A percentile compares a stretch with the other conserved stretches of the same genome.
phyloP scores from a whole-genome alignment of 2,113 vertebrate genomes.

The Antechinus stuartii region DNA sequence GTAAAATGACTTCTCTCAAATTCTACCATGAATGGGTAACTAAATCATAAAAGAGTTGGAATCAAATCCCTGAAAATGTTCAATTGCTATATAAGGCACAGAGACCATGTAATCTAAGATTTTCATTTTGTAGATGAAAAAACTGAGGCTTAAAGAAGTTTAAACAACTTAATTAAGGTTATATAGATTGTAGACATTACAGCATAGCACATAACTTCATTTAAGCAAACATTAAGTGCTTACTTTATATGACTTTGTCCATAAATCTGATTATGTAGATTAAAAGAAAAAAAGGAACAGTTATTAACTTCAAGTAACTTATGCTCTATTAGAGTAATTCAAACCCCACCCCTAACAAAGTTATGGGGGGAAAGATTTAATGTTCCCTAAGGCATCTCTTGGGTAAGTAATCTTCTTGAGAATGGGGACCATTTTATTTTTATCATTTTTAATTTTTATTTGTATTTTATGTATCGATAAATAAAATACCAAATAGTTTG shows the following conservation, averaged over 20 bases:
- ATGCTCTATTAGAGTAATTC: neutral
- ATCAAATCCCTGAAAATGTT: too few species aligned
- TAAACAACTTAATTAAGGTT: neutral
- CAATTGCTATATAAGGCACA: neutral
- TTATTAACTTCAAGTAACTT: neutral
- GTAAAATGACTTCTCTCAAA: neutral
- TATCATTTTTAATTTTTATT: neutral
- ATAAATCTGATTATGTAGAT: neutral
- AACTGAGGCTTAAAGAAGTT: neutral
- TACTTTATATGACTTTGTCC: neutral
- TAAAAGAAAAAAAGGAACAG: neutral
- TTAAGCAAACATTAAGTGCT: neutral
- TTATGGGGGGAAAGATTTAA: neutral
- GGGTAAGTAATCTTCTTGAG: neutral
- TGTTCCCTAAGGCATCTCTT: neutral
- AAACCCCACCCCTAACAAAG: neutral
- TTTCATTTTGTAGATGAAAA: neutral
- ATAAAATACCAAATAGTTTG: neutral
- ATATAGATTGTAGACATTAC: neutral
- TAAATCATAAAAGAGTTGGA: neutral
- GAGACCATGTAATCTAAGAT: neutral
- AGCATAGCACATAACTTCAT: neutral
- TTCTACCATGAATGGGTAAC: neutral
- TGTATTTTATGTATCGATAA: neutral
- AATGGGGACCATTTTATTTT: neutral